Percentiles rank a stretch among this genome's conserved stretches.
Conservation (phyloP, 2,113 vertebrate genomes). For the Columba janthina region DNA sequence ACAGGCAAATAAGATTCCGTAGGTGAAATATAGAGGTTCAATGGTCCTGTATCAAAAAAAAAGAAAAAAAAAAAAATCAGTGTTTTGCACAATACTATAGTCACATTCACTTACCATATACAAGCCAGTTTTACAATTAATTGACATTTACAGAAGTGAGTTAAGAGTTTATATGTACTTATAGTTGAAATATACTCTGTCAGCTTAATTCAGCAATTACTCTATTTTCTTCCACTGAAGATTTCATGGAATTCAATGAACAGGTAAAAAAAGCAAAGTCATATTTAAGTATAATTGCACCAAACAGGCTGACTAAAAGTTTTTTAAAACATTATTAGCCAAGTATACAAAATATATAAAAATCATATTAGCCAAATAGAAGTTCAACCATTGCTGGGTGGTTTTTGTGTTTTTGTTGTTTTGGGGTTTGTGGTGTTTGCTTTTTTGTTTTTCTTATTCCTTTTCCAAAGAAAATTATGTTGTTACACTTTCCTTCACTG, state of each 20-base stretch:
- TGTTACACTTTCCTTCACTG: not conserved
- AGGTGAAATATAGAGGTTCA: slow-evolving; percentile 92
- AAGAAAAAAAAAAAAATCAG: not conserved
- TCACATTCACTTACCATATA: not conserved
- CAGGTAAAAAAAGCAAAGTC: not conserved
- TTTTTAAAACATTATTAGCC: not conserved
- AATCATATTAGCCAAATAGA: not conserved
- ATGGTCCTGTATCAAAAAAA: slow-evolving; percentile 79
- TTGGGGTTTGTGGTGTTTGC: too few species aligned
- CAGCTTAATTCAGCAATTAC: not conserved
- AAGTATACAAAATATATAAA: too few species aligned
- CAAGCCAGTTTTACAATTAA: not conserved
- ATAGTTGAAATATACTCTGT: not conserved
- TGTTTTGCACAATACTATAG: not conserved
- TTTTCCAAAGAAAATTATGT: not conserved
- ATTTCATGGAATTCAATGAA: not conserved
- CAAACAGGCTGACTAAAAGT: not conserved
- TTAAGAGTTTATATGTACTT: not conserved
- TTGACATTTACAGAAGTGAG: not conserved
- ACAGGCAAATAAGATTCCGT: slow-evolving; percentile 91
- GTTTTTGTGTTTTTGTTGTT: too few species aligned
- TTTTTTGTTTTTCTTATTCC: not conserved
- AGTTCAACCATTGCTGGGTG: not conserved
- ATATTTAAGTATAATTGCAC: not conserved
- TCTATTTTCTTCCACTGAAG: not conserved